Evolutionary conservation across 2,113 vertebrate genomes (phyloP).

Genomic region (Pollachius pollachius): DNA sequence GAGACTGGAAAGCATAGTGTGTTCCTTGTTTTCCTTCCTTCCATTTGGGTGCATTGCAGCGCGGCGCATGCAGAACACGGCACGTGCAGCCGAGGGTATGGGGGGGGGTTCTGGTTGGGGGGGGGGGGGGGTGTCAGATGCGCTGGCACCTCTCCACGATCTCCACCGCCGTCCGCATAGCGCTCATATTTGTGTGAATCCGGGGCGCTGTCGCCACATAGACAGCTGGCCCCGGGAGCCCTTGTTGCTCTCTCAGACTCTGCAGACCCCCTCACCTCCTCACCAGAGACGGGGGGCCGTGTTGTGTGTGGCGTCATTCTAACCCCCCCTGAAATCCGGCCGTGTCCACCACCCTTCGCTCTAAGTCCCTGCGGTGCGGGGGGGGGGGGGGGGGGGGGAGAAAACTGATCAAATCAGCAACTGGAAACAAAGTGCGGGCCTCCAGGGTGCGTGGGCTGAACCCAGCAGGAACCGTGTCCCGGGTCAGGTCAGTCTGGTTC

Average conservation of each 20-base stretch:
- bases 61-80: conserved; percentile 34
- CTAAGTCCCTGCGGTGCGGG: conserved; percentile 41
- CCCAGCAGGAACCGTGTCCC: conserved; percentile 55
- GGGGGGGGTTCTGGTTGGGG: conserved; percentile 41
- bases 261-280: not conserved
- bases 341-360: conserved; percentile 33
- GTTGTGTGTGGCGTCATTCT: conserved; percentile 34
- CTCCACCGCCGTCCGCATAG: conserved; percentile 64
- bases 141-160: conserved; percentile 54
- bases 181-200: conserved; percentile 72
- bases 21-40: conserved; percentile 57
- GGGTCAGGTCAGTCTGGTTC: conserved; percentile 64
- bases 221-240: conserved; percentile 77
- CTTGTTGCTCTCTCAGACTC: not conserved
- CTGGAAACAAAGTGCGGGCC: conserved; percentile 63
- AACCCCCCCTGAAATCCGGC: conserved; percentile 23
- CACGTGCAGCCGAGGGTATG: conserved; percentile 26
- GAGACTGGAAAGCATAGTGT: conserved; percentile 20
- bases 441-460: conserved; percentile 40
- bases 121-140: conserved; percentile 47
- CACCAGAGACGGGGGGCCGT: conserved; percentile 44
- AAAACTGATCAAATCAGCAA: conserved; percentile 50
- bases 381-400: conserved; percentile 18
- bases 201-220: conserved; percentile 73
- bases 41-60: conserved; percentile 18